phyloP scores from a whole-genome alignment of 2,797 vertebrate species.

The Myiotriccus ornatus region DNA sequence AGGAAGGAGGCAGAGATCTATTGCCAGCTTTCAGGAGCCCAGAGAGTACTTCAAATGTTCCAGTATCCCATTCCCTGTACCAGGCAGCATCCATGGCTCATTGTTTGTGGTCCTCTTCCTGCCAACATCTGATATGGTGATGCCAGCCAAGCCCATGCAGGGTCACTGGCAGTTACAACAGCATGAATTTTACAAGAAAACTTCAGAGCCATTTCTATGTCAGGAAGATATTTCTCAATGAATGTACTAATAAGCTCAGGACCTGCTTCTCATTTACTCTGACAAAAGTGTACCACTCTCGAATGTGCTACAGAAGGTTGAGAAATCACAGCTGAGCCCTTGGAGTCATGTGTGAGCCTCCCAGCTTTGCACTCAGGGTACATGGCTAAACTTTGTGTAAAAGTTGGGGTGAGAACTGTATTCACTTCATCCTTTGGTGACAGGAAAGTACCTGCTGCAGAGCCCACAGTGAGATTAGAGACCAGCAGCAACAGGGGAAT shows the following conservation, averaged over 20 bases:
- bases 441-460: neutral
- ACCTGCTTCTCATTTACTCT: neutral
- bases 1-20: neutral
- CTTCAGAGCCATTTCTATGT: neutral
- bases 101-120: neutral
- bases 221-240: neutral
- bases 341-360: neutral
- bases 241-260: neutral
- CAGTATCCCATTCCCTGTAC: neutral
- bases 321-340: neutral
- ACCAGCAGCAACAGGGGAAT: neutral
- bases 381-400: fast-evolving
- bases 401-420: fast-evolving
- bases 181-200: neutral
- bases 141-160: neutral
- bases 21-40: neutral
- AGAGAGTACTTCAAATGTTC: neutral
- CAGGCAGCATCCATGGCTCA: neutral
- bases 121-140: neutral
- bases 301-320: neutral
- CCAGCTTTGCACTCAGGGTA: neutral
- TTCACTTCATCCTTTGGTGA: neutral
- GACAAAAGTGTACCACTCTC: neutral
- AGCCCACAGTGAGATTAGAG: neutral
- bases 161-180: neutral